Evolutionary conservation across 1,140 invertebrate species (phyloP).

Genomic region (Camponotus vicinus): DNA sequence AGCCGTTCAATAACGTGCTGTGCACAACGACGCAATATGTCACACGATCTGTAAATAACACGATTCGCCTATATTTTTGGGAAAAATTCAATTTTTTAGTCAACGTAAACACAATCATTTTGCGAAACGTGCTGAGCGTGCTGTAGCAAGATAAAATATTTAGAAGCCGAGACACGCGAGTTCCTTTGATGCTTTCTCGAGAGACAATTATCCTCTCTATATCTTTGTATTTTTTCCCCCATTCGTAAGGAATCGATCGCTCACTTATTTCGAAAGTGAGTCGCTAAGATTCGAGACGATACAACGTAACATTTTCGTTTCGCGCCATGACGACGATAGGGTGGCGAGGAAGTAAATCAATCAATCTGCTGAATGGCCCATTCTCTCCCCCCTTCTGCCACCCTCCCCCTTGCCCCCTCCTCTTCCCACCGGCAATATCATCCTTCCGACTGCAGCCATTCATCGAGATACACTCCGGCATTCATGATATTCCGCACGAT

Average conservation of each 20-base stretch:
- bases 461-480: slow-evolving; percentile 79
- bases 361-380: slow-evolving; percentile 73
- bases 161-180: background rate
- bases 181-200: background rate
- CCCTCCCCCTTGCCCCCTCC: background rate
- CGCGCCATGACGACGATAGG: slow-evolving; percentile 35
- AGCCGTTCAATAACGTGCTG: slow-evolving; percentile 36
- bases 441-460: slow-evolving; percentile 75
- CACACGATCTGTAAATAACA: slow-evolving; percentile 52
- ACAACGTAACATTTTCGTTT: slow-evolving; percentile 64
- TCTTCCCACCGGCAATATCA: slow-evolving; percentile 65
- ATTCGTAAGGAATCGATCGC: background rate
- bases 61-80: slow-evolving; percentile 36
- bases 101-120: slow-evolving; percentile 44
- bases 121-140: slow-evolving; percentile 17
- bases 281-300: slow-evolving; percentile 15
- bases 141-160: slow-evolving; percentile 3
- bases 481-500: slow-evolving; percentile 82
- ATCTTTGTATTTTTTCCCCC: background rate
- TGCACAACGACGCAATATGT: slow-evolving; percentile 41
- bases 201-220: slow-evolving; percentile 19
- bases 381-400: slow-evolving; percentile 49
- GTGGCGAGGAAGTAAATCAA: slow-evolving; percentile 71
- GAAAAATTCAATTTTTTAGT: slow-evolving; percentile 50
- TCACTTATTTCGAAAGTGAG: slow-evolving; percentile 24